Conservation (phyloP, 1,140 invertebrate genomes). For the Diuraphis noxia region DNA sequence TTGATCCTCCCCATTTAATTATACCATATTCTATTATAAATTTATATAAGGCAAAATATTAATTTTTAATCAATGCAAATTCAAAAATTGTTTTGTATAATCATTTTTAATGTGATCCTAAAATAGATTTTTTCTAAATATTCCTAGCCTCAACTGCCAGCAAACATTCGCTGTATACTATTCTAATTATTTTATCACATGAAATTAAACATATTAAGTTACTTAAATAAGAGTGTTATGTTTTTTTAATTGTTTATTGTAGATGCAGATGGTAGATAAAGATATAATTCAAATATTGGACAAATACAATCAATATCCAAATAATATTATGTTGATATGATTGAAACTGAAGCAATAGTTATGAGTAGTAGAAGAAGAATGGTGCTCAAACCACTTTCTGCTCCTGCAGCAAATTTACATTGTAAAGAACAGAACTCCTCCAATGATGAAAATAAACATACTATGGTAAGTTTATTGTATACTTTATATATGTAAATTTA, state of each 20-base stretch:
- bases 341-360: constrained; percentile 6
- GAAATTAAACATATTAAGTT: background rate
- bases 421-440: background rate
- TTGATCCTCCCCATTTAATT: no score
- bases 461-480: background rate
- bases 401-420: background rate
- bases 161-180: background rate
- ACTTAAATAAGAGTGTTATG: background rate
- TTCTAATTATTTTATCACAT: background rate
- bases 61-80: background rate
- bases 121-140: no score
- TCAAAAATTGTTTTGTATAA: background rate
- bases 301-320: background rate
- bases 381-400: background rate
- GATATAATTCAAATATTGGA: background rate
- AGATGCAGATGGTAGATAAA: background rate
- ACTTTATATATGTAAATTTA: background rate
- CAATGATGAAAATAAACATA: background rate
- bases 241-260: background rate
- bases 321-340: background rate
- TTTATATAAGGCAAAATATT: background rate
- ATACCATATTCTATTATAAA: background rate
- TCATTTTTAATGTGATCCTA: no score
- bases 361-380: constrained; percentile 19
- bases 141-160: background rate